A percentile compares a stretch with the other conserved stretches of the same genome.
phyloP scores from a whole-genome alignment of 2,888 invertebrate genomes.

The Graphium colonna region DNA sequence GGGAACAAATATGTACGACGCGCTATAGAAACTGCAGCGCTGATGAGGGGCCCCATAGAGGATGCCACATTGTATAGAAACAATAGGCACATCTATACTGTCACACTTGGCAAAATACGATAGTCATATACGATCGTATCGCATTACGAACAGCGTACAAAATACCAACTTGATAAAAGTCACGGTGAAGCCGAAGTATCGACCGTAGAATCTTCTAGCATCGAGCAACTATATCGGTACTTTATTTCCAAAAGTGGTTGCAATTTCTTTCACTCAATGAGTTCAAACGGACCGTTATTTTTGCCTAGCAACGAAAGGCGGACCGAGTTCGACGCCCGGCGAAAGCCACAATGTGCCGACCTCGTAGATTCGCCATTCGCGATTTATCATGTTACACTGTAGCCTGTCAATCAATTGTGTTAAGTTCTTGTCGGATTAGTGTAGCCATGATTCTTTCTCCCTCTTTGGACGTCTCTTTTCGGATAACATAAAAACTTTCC shows the following conservation, averaged over 20 bases:
- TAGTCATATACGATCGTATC: background rate
- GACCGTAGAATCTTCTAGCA: background rate
- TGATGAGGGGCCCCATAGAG: conserved; percentile 4
- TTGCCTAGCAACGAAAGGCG: conserved; percentile 55
- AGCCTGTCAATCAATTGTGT: conserved; percentile 44
- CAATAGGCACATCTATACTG: conserved; percentile 3
- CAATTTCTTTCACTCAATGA: conserved; percentile 28
- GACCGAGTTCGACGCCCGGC: conserved; percentile 68
- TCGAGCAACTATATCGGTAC: background rate
- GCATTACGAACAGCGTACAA: background rate
- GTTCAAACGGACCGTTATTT: conserved; percentile 62
- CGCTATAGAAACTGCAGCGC: conserved; percentile 10
- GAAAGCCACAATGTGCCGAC: conserved; percentile 63
- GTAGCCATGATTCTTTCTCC: conserved; percentile 5
- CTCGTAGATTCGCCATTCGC: conserved; percentile 68
- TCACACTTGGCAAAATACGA: background rate
- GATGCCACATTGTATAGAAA: conserved; percentile 7
- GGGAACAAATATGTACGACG: conserved; percentile 13
- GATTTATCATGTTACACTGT: conserved; percentile 65
- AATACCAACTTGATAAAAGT: background rate
- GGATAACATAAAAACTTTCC: too few species aligned
- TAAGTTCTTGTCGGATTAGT: conserved; percentile 25
- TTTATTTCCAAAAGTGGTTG: conserved; percentile 9
- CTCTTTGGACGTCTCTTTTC: background rate
- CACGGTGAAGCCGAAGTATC: too few species aligned